These are phyloP conservation scores for Pseudorasbora parva DNA, from an alignment of 2,113 vertebrate genomes.

Conservation along the genomic window DNA sequence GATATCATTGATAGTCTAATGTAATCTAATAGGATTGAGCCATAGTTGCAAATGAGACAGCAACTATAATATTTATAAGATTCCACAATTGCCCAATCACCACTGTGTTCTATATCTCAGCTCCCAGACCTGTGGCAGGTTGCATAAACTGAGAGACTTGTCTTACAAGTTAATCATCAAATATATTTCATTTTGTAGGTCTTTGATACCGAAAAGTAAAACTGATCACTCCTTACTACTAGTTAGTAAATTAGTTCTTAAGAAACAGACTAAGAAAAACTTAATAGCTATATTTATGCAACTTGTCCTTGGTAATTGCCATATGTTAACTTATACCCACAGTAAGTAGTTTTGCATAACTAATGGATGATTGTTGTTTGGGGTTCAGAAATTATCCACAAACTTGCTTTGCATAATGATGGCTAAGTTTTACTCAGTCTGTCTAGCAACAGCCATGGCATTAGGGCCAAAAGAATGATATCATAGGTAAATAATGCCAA, in stretches of 20 bases:
- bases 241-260: too few relatives aligned
- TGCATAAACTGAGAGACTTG: too few relatives aligned
- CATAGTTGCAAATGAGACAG: not conserved
- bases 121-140: not conserved
- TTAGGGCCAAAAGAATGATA: constrained; percentile 35
- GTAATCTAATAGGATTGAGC: not conserved
- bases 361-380: not conserved
- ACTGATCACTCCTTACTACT: too few relatives aligned
- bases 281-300: too few relatives aligned
- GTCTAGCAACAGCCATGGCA: constrained; percentile 45
- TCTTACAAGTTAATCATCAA: too few relatives aligned
- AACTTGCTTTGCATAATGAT: constrained; percentile 11
- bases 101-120: not conserved
- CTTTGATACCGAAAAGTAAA: too few relatives aligned
- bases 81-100: constrained; percentile 12
- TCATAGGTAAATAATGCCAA: constrained; percentile 34
- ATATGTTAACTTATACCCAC: not conserved
- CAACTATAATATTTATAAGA: not conserved
- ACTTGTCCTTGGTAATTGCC: not conserved
- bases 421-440: constrained; percentile 27
- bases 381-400: not conserved
- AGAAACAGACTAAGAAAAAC: too few relatives aligned
- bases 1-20: not conserved
- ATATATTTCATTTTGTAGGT: too few relatives aligned
- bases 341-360: not conserved